phyloP scores from a whole-genome alignment of 2,888 invertebrate genomes.

The Drosophila paramelanica region DNA sequence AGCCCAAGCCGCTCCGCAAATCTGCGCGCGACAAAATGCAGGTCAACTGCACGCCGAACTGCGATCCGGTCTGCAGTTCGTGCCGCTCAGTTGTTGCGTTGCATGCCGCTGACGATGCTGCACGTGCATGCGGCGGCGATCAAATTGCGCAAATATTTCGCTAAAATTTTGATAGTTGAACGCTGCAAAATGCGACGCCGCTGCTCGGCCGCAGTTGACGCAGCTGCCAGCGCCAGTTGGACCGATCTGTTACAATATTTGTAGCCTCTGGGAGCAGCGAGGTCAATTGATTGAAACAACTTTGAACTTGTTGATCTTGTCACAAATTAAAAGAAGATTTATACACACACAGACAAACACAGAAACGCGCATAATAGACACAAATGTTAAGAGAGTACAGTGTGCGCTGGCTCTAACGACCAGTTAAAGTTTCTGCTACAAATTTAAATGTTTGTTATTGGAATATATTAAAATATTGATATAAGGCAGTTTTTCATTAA shows the following conservation, averaged over 20 bases:
- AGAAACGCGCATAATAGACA: constrained; percentile 31
- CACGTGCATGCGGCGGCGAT: constrained; percentile 52
- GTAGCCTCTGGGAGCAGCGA: constrained; percentile 81
- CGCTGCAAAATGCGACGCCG: constrained; percentile 7
- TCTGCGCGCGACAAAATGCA: constrained; percentile 69
- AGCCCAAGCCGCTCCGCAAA: constrained; percentile 59
- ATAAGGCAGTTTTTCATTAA: too few species aligned
- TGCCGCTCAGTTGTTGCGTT: constrained; percentile 13
- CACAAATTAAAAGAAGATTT: constrained; percentile 85
- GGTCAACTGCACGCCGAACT: constrained; percentile 57
- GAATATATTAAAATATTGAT: too few species aligned
- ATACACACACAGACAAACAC: constrained; percentile 45
- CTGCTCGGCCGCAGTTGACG: constrained; percentile 16
- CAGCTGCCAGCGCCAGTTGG: constrained; percentile 46
- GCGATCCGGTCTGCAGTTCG: constrained; percentile 14
- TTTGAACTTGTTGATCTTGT: constrained; percentile 86
- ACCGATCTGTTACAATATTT: constrained; percentile 81
- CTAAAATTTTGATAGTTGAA: constrained; percentile 34
- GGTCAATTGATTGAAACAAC: constrained; percentile 85
- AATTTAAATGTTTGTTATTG: too few species aligned
- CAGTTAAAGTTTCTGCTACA: not conserved
- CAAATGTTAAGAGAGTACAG: constrained; percentile 44
- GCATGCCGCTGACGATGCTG: constrained; percentile 36
- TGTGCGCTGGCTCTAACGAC: constrained; percentile 12
- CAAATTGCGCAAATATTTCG: constrained; percentile 51